Evolutionary conservation across 2,888 invertebrate species (phyloP), one percentile per base, ranked within the genome.

Genomic region (Agrilus mali): DNA sequence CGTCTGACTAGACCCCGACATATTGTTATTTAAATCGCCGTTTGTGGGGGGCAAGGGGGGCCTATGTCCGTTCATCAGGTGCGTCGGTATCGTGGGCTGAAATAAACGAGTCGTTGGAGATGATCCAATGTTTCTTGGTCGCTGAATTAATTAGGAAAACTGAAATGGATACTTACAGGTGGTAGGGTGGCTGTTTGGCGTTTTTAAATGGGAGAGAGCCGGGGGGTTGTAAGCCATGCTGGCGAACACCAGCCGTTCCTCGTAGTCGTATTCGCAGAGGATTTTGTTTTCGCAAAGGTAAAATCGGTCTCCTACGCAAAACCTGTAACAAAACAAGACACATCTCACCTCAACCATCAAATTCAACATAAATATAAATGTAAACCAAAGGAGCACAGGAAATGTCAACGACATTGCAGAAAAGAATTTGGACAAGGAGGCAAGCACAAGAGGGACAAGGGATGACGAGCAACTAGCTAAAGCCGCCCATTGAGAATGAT

Each of bases 201-300:
- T 63, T 84, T n/a, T 84, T 45, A 84, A 73, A 59, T 88, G 87
- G 37, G 87, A 82, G 46, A 89, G 72, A 47, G 85, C 84, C 36
- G 77, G 82, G 46, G 88, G 87, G 67, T 86, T 86, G 64, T 84
- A 82, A 7, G 86, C 84, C 82, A 88, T 84, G 65, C 84, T 87
- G 41, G 89, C 88, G 64, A 90, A 90, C 58, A 90, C 86, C 68
- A 89, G 77, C 57, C 90, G 70, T 67, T 92, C 92, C 62, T 92
- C 90, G 67, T 92, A 92, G 70, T 93, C 92, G 69, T 89, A 89
- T 68, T 92, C 90, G 72, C 92, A 93, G 38, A 93, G 77, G 56
- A 93, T 90, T 73, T 89, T 88, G 73, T 92, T 92, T 71, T 92
- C 90, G 67, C 87, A 88, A 59, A 92, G 73, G 70, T 90, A 93